Evolutionary conservation across 2,113 vertebrate genomes (phyloP).

Genomic region (Cygnus atratus): DNA sequence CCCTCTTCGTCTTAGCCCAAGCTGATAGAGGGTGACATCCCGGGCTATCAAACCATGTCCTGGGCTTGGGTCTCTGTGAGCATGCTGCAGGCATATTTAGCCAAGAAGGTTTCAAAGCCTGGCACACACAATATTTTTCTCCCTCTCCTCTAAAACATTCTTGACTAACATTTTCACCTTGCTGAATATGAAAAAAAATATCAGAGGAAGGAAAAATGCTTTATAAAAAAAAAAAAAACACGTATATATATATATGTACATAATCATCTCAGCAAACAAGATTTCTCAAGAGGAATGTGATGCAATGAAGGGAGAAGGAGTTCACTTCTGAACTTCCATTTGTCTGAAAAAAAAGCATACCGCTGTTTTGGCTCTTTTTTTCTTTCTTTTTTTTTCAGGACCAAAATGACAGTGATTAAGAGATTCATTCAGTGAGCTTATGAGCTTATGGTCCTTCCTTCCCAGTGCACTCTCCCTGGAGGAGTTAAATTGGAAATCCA

Average conservation of each 20-base stretch:
- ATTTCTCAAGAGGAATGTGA: slow-evolving; percentile 2
- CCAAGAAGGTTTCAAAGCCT: neutral
- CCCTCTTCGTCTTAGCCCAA: neutral
- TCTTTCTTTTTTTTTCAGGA: neutral
- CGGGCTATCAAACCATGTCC: neutral
- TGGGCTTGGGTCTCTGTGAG: neutral
- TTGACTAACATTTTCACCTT: neutral
- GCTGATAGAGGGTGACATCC: neutral
- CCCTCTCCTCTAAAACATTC: neutral
- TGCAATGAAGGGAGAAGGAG: neutral
- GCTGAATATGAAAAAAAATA: neutral
- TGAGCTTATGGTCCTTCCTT: neutral
- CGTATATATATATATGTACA: no score
- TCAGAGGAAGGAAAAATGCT: neutral
- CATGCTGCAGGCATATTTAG: neutral
- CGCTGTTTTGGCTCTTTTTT: neutral
- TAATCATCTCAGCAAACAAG: neutral
- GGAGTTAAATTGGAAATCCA: slow-evolving; percentile 35
- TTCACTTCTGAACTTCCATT: slow-evolving; percentile 10
- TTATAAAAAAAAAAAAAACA: neutral
- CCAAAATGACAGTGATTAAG: slow-evolving; percentile 29
- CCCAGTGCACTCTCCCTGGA: neutral
- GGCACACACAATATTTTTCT: neutral
- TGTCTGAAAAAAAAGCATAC: neutral
- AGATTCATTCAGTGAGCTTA: slow-evolving; percentile 10